A percentile compares a stretch with the other conserved stretches of the same genome.
These are phyloP conservation scores for Cyphotilapia sp. DNA, from an alignment of 2,113 vertebrate species.

Conservation along the genomic window DNA sequence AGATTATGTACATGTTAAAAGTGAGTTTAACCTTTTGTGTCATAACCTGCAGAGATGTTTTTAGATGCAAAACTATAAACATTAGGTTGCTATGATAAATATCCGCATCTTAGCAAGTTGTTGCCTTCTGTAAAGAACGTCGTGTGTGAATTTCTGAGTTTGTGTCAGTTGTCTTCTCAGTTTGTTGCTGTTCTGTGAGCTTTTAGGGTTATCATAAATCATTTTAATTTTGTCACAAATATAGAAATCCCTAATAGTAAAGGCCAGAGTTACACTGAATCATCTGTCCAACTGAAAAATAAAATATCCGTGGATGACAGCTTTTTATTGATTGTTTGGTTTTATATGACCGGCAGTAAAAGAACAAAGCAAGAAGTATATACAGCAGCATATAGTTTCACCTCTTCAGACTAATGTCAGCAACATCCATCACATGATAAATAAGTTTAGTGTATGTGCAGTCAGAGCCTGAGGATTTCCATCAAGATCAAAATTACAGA, in stretches of 20 bases:
- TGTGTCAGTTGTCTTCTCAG: neutral
- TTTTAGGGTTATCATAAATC: neutral
- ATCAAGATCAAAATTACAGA: neutral
- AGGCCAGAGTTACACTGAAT: neutral
- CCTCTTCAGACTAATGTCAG: neutral
- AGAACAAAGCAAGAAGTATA: fast-evolving
- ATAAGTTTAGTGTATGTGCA: neutral
- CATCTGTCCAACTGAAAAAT: neutral
- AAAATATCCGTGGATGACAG: fast-evolving
- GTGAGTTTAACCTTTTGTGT: neutral
- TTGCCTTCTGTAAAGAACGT: too few species aligned
- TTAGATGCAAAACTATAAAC: neutral
- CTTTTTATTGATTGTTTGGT: neutral
- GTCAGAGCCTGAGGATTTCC: neutral
- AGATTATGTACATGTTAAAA: neutral
- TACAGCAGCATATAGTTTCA: fast-evolving
- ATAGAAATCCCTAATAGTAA: neutral
- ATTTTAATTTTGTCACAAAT: neutral
- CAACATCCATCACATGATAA: neutral
- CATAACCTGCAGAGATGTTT: neutral
- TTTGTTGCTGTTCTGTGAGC: neutral
- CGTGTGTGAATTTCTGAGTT: neutral
- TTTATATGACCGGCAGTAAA: neutral
- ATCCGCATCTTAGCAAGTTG: neutral
- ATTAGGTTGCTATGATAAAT: neutral